Percentiles rank a stretch among this genome's conserved stretches.
These are phyloP conservation scores for Taenioides sp. DNA, from an alignment of 2,797 vertebrate genomes.

Conservation along the genomic window DNA sequence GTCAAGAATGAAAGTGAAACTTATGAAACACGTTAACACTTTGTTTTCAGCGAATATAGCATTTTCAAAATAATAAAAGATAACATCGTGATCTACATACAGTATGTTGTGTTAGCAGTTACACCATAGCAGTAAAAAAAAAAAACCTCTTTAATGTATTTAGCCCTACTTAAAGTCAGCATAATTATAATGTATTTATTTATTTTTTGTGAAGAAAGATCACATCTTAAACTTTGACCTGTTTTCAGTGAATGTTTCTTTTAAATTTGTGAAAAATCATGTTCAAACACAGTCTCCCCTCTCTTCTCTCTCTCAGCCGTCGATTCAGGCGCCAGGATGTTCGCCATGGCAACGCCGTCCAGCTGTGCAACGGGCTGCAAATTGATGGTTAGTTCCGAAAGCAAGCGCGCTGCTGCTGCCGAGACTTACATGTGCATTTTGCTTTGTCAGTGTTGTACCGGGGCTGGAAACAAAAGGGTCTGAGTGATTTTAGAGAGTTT, in stretches of 20 bases:
- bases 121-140: too few species aligned
- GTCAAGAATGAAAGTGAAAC: too few species aligned
- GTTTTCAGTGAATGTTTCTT: background rate
- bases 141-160: too few species aligned
- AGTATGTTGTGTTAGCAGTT: too few species aligned
- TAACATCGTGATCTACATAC: too few species aligned
- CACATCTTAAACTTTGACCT: background rate
- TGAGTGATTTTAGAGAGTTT: background rate
- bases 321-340: constrained; percentile 96
- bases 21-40: too few species aligned
- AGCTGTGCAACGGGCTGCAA: constrained; percentile 95
- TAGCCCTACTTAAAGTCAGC: too few species aligned
- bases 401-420: constrained; percentile 13
- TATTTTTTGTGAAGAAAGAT: constrained; percentile 12
- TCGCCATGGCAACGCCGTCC: constrained; percentile 94
- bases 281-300: constrained; percentile 24
- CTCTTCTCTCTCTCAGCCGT: constrained; percentile 67
- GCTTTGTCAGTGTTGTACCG: background rate
- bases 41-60: too few species aligned
- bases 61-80: too few species aligned
- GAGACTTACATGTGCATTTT: constrained; percentile 16
- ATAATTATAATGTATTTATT: too few species aligned
- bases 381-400: constrained; percentile 83
- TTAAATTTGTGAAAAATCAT: constrained; percentile 9
- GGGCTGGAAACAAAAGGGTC: background rate